These are phyloP conservation scores for Seira sanloemensis DNA, from an alignment of 2,888 invertebrate genomes.

Conservation along the genomic window DNA sequence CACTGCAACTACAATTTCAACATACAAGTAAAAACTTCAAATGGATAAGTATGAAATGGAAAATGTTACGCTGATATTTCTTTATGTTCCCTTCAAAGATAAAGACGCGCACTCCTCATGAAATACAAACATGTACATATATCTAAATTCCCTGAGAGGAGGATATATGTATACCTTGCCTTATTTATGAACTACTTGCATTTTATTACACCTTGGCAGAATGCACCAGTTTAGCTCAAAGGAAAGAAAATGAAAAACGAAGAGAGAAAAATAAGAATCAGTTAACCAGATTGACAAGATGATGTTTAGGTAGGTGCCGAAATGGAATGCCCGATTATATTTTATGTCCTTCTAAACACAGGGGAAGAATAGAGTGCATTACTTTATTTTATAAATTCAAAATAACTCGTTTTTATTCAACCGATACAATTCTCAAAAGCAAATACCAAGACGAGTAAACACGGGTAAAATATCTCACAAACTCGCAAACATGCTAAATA, in stretches of 20 bases:
- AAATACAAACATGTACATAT: no score
- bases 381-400: conserved; percentile 1
- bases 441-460: no score
- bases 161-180: neutral
- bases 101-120: neutral
- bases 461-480: no score
- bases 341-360: neutral
- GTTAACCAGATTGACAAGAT: conserved; percentile 35
- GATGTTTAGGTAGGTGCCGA: conserved; percentile 3
- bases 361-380: neutral
- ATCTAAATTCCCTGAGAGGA: no score
- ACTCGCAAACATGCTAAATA: neutral
- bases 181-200: conserved; percentile 5
- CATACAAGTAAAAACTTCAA: neutral
- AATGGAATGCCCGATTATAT: conserved; percentile 9
- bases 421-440: neutral
- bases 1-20: no score
- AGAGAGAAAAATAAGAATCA: neutral
- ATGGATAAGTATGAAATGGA: neutral
- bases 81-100: neutral
- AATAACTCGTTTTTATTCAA: conserved; percentile 1
- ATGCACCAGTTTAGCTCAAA: conserved; percentile 20
- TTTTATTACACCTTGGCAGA: neutral
- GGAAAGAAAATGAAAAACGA: neutral
- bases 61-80: no score